A percentile compares a stretch with the other conserved stretches of the same genome.
These are phyloP conservation scores for Falco novaeseelandiae DNA, from an alignment of 2,797 vertebrate genomes.

Conservation along the genomic window DNA sequence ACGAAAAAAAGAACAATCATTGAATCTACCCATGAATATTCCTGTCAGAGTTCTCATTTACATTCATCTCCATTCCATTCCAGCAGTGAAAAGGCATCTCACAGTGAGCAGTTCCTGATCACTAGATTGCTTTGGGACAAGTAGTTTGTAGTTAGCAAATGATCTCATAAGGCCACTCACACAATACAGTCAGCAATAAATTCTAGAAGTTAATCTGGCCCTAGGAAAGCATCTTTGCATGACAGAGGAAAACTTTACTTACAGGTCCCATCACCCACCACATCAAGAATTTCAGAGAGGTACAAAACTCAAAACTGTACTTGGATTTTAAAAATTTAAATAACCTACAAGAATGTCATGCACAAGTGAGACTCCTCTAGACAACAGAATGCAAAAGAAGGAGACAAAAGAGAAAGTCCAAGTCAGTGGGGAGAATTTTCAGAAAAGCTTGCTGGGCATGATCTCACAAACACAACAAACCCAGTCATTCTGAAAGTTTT, in stretches of 20 bases:
- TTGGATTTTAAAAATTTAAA: neutral
- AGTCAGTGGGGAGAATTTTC: neutral
- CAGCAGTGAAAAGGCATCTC: neutral
- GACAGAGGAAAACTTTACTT: neutral
- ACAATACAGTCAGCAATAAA: neutral
- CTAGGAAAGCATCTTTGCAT: neutral
- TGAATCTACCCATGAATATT: neutral
- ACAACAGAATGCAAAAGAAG: neutral
- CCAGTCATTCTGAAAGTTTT: neutral
- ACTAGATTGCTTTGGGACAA: neutral
- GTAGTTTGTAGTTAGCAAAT: neutral
- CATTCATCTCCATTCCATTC: neutral
- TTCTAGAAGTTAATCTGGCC: neutral
- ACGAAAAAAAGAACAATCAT: neutral
- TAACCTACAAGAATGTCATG: neutral
- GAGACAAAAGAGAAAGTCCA: neutral
- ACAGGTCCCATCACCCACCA: neutral
- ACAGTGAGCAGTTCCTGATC: neutral
- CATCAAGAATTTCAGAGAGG: neutral
- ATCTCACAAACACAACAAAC: neutral
- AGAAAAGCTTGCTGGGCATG: neutral
- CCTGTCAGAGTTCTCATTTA: neutral
- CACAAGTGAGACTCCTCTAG: neutral
- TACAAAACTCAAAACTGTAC: neutral
- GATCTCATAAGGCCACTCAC: neutral